phyloP scores from a whole-genome alignment of 2,113 vertebrate genomes.

The Leptocoma aspasia region DNA sequence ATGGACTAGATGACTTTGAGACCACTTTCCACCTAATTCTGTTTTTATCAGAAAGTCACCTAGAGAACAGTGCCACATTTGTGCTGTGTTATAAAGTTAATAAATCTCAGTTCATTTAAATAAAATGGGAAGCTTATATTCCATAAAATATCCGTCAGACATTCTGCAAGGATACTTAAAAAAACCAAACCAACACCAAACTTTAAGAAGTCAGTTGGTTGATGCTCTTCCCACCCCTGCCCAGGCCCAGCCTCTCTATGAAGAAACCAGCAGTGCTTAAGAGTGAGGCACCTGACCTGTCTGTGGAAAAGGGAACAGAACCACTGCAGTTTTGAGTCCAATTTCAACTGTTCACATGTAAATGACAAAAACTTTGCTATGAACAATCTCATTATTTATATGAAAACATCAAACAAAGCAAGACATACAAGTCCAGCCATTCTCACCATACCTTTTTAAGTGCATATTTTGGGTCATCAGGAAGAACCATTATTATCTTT shows the following conservation, averaged over 20 bases:
- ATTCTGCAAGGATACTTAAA: background rate
- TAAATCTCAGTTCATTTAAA: background rate
- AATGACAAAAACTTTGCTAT: background rate
- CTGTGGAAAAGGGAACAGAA: background rate
- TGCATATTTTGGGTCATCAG: slow-evolving; percentile 97
- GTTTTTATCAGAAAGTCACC: background rate
- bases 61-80: background rate
- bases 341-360: background rate
- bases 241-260: background rate
- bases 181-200: background rate
- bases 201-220: background rate
- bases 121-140: background rate
- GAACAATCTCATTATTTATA: background rate
- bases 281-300: background rate
- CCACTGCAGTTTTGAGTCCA: background rate
- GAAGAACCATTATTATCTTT: slow-evolving; percentile 97
- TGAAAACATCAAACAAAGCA: background rate
- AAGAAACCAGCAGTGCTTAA: background rate
- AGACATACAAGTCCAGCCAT: background rate
- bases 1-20: background rate
- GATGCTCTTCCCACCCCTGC: background rate
- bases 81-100: background rate
- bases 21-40: background rate
- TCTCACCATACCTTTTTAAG: slow-evolving; percentile 88
- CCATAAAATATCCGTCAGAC: background rate